Conservation (phyloP, 2,797 vertebrate genomes). For the Lithobates sylvaticus region DNA sequence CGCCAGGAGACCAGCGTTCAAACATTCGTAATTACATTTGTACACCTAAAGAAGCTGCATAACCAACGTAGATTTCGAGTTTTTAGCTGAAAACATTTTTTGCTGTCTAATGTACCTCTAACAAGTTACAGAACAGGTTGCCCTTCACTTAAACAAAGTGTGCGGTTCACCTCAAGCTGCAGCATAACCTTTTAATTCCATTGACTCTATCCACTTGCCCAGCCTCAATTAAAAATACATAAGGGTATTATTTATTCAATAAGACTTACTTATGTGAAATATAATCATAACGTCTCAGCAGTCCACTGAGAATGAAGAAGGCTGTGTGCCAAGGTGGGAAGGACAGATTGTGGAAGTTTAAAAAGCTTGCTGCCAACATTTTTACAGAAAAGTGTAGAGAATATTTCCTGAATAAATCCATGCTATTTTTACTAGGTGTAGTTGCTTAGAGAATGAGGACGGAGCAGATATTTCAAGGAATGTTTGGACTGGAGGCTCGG, state of each 20-base stretch:
- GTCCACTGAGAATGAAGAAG: conserved; percentile 52
- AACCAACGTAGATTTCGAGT: background rate
- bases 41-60: background rate
- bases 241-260: conserved; percentile 64
- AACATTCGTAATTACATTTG: background rate
- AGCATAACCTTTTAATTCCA: conserved; percentile 62
- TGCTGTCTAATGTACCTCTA: conserved; percentile 10
- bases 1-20: background rate
- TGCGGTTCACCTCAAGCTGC: conserved; percentile 55
- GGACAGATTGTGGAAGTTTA: conserved; percentile 55
- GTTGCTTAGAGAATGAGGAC: background rate
- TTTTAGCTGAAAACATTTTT: conserved; percentile 1
- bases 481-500: background rate
- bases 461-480: background rate
- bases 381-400: conserved; percentile 10
- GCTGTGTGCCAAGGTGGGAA: conserved; percentile 53
- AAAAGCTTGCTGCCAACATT: conserved; percentile 34
- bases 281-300: conserved; percentile 62
- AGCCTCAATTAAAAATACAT: conserved; percentile 63
- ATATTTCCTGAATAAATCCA: conserved; percentile 11
- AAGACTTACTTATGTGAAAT: conserved; percentile 64
- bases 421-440: background rate
- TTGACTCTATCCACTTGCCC: conserved; percentile 59
- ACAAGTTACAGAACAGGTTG: conserved; percentile 37
- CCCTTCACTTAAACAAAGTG: conserved; percentile 60